Conservation (phyloP, 2,888 invertebrate genomes). For the Podabrus alpinus region DNA sequence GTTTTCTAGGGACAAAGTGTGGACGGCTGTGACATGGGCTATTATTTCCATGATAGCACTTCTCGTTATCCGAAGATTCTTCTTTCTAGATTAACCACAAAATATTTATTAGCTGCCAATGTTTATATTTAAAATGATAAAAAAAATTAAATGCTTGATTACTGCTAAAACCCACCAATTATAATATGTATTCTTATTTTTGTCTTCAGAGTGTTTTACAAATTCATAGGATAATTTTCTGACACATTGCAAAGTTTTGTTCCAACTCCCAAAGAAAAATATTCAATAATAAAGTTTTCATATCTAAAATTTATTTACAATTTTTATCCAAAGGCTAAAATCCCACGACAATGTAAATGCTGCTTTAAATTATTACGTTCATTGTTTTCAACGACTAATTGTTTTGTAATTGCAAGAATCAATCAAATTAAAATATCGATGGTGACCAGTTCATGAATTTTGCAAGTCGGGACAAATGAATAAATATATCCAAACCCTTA, state of each 20-base stretch:
- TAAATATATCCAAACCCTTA: too few relatives aligned
- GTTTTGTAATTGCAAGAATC: too few relatives aligned
- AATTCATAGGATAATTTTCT: background rate
- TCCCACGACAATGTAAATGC: too few relatives aligned
- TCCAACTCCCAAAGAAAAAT: background rate
- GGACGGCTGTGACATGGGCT: slow-evolving; percentile 57
- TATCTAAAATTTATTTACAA: background rate
- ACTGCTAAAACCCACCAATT: background rate
- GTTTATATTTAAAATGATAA: background rate
- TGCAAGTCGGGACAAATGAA: too few relatives aligned
- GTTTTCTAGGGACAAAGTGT: slow-evolving; percentile 56
- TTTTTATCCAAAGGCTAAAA: too few relatives aligned
- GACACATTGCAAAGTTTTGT: background rate
- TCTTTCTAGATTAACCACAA: slow-evolving; percentile 48
- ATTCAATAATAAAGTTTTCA: background rate
- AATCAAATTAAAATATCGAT: too few relatives aligned
- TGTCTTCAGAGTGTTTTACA: background rate
- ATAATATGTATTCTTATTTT: background rate
- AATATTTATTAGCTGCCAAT: background rate
- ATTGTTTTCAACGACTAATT: too few relatives aligned
- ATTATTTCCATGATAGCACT: slow-evolving; percentile 56
- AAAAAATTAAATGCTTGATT: background rate
- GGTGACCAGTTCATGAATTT: too few relatives aligned
- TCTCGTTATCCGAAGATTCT: slow-evolving; percentile 57
- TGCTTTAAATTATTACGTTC: too few relatives aligned